phyloP scores from a whole-genome alignment of 1,140 invertebrate genomes.

The Drosophila sturtevanti region DNA sequence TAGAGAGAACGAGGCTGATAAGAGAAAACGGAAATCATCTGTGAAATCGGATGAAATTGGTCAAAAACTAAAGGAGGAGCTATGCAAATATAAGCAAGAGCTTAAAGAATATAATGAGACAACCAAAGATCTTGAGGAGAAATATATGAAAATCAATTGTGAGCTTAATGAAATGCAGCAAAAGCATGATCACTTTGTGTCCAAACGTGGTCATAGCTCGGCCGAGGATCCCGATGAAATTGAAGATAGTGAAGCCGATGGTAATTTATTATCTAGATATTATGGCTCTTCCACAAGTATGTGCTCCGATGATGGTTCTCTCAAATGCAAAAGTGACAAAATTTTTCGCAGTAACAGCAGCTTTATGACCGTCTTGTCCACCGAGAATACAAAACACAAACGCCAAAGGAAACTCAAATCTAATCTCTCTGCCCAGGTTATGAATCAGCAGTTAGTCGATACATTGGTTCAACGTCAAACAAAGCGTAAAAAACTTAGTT shows the following conservation, averaged over 20 bases:
- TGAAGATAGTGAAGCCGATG: slow-evolving; percentile 10
- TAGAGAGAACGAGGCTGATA: not conserved
- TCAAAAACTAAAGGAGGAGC: slow-evolving; percentile 64
- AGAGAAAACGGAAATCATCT: not conserved
- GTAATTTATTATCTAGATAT: slow-evolving; percentile 8
- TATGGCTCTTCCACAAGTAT: slow-evolving; percentile 38
- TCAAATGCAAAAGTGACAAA: slow-evolving; percentile 29
- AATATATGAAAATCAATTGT: slow-evolving; percentile 74
- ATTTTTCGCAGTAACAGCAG: slow-evolving; percentile 52
- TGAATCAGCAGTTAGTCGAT: not conserved
- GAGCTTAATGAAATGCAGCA: slow-evolving; percentile 75
- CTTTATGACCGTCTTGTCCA: slow-evolving; percentile 61
- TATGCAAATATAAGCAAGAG: slow-evolving; percentile 74
- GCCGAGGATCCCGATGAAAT: slow-evolving; percentile 35
- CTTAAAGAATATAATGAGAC: slow-evolving; percentile 74
- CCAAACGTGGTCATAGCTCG: slow-evolving; percentile 7
- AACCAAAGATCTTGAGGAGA: slow-evolving; percentile 71
- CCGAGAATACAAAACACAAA: slow-evolving; percentile 8
- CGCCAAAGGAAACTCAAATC: not conserved
- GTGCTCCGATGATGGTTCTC: slow-evolving; percentile 31
- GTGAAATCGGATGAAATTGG: slow-evolving; percentile 48
- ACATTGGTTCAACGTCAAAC: slow-evolving; percentile 28
- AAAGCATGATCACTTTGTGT: slow-evolving; percentile 64
- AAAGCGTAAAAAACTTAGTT: slow-evolving; percentile 23
- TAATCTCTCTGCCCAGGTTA: slow-evolving; percentile 20